Percentiles rank a stretch among this genome's conserved stretches.
phyloP scores from a whole-genome alignment of 2,113 vertebrate species.

The Ptilonorhynchus violaceus region DNA sequence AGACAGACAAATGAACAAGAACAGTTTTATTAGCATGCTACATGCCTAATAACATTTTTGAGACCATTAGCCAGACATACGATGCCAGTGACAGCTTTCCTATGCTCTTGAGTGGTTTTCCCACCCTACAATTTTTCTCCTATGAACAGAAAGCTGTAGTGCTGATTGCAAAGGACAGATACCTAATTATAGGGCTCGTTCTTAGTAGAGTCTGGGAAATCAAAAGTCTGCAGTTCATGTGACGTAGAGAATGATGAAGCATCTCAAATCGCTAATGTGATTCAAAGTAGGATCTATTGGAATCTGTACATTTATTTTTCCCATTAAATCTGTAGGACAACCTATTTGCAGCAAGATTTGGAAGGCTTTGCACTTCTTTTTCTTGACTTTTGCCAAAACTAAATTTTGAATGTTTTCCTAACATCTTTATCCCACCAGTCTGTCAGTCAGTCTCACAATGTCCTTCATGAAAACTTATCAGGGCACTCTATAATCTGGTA shows the following conservation, averaged over 20 bases:
- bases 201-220: constrained; percentile 25
- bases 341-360: constrained; percentile 25
- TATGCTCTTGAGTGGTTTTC: not conserved
- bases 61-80: not conserved
- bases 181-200: constrained; percentile 29
- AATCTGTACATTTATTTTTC: not conserved
- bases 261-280: constrained; percentile 32
- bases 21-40: not conserved
- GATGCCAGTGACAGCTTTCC: not conserved
- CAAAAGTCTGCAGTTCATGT: constrained; percentile 18
- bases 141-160: not conserved
- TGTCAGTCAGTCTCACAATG: not conserved
- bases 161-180: constrained; percentile 23
- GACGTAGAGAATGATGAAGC: constrained; percentile 21
- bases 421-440: not conserved
- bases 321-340: not conserved
- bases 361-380: not conserved
- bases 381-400: not conserved
- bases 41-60: not conserved
- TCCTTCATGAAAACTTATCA: not conserved
- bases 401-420: not conserved
- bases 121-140: not conserved
- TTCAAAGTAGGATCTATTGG: not conserved
- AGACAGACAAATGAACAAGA: not conserved
- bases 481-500: not conserved